A percentile compares a stretch with the other conserved stretches of the same genome.
These are phyloP conservation scores for Ia io DNA, from an alignment of 2,113 vertebrate species.

Conservation along the genomic window DNA sequence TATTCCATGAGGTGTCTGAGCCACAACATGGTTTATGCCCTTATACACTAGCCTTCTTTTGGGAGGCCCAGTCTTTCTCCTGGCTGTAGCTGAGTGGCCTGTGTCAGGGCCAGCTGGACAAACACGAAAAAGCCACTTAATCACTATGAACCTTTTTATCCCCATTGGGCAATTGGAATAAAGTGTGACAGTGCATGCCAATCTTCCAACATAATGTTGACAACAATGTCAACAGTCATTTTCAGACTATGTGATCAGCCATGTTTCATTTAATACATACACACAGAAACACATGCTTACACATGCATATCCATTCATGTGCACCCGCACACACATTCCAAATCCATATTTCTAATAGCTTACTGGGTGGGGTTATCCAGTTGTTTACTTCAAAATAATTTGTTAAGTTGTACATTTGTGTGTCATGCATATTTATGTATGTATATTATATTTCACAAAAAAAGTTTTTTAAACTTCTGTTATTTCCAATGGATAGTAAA, in stretches of 20 bases:
- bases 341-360: background rate
- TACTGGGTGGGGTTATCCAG: background rate
- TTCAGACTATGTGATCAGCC: background rate
- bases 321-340: background rate
- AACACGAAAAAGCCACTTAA: background rate
- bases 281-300: background rate
- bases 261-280: background rate
- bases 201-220: background rate
- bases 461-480: background rate
- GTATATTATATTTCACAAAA: background rate
- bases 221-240: background rate
- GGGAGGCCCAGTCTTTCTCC: background rate
- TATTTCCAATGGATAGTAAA: constrained; percentile 1
- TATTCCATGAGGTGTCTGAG: background rate
- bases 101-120: background rate
- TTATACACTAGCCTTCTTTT: background rate
- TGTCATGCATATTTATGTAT: constrained; percentile 3
- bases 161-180: background rate
- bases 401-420: background rate
- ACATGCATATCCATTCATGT: background rate
- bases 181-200: background rate
- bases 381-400: constrained; percentile 32
- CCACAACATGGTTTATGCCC: background rate
- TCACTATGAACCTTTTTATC: background rate
- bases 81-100: background rate